Evolutionary conservation across 2,797 vertebrate species (phyloP), one percentile per base, ranked within the genome.

Genomic region (Pitangus sulphuratus): DNA sequence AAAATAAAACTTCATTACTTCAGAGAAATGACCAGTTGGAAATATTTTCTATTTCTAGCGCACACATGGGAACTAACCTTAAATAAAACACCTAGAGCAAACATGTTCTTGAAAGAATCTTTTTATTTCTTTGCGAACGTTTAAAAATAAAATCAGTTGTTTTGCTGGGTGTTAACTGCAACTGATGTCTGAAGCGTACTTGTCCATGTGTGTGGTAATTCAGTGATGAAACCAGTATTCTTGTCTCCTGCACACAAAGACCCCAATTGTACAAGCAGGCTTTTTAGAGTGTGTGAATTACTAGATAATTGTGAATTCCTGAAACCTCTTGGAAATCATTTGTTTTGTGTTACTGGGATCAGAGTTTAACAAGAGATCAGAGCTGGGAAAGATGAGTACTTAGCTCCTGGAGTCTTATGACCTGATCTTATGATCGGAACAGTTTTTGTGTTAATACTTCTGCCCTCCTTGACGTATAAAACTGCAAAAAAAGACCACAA

Each of bases 1-100:
- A 75, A 78, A 69, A 68, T 66, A 71, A 92, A 92, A 44, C 39
- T 82, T 79, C 4, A n/a, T 90, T 93, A 47, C 56, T 85, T 90
- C 15, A 89, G 54, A 61, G 78, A 78, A 86, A 86, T 60, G 8
- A 45, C 45, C 9, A 31, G 13, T 68, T 85, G 20, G 25, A 94
- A 88, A n/a, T 74, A 56, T 12, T 74, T 94, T 61, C 31, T 80
- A 12, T 77, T 95, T 90, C 33, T 57, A 53, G n/a, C 9, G 6
- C 40, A 44, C 11, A 9, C 20, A 4, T 58, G 20, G 72, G 51
- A 85, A 48, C 40, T 53, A 33, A 30, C 60, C 44, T 80, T 74
- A 68, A 66, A 45, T 44, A 64, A 69, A 89, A 70, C 26, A 69
- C 4, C 24, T 79, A 62, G 9, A 76, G 15, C 33, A 70, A 70